Base-by-base conservation (phyloP, 2,797 vertebrate genomes). In the Aselliscus stoliczkanus region DNA sequence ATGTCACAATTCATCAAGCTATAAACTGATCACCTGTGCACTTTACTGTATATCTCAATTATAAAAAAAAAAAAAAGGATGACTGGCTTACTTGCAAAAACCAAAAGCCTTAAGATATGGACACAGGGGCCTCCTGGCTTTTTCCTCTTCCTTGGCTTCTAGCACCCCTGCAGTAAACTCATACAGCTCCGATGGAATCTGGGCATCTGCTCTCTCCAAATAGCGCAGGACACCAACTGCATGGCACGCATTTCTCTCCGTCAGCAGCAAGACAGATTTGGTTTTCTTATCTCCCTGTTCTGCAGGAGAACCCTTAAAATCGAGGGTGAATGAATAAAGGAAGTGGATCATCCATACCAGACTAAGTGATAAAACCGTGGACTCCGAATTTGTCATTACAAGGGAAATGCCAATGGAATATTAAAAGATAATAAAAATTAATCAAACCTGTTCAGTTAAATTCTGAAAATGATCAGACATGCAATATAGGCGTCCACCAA, bases 381-480 rank as follows among this genome's bases (percentile, higher is more conserved):
- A 14, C 20, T 80, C 75, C 37, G 6, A 77, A 76, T 86, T 37
- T 80, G 73, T 18, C 5, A 87, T 29, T 44, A 50, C 0, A 1
- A 31, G 0, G 47, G 4, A 86, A 89, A 20, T 5, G 21, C 72
- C 29, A 91, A 62, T 8, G 13, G 15, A 67, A 89, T 34, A 65
- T 5, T 54, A 42, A 88, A 70, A 72, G 62, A 44, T 31, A 86
- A 86, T 15, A 47, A 91, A 67, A 96, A 56, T 69, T 17, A 31
- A 52, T 64, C 97, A 95, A 97, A 99, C 99, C 98, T 98, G 98
- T 5, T 98, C 95, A 7, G 98, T 72, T 76, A 98, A 97, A 95
- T 98, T 98, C 69, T 98, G 98, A 98, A 99, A 99, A 97, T 98
- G 98, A 70, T 98, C 97, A 3, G 97, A 98, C 98, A 99, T 98